Evolutionary conservation across 2,888 invertebrate species (phyloP), one percentile per base, ranked within the genome.

Genomic region (Leptinotarsa rubiginosa): DNA sequence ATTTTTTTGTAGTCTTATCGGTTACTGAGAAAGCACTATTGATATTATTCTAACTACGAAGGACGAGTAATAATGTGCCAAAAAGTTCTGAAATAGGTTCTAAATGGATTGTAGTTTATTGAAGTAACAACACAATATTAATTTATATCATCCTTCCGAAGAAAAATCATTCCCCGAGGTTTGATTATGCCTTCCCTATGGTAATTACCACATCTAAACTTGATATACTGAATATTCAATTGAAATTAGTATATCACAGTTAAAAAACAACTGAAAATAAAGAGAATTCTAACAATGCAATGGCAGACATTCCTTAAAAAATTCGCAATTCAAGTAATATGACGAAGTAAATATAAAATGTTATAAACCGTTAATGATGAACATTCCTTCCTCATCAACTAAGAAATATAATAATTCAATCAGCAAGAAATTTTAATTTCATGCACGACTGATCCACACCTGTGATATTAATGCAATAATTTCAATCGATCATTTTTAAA

Each of bases 401-500:
- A 4, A 56, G 56, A 56, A 56, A 56, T 56, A 56, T 56, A 50
- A 50, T 50, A 13, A 50, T 13, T 56, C 0, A 41, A 56, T 20
- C 15, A 56, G 22, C 56, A 22, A 56, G 25, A 56, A 56, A 25
- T 56, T 56, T 56, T 56, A 56, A 56, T 56, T 56, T 56, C 56
- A 56, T 56, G 56, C 56, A 56, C 22, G 56, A 56, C 56, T 22
- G 56, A 56, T 56, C 56, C 56, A 16, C 56, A 56, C 56, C 56
- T 56, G 56, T 22, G 56, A 13, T 22, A 56, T 56, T 56, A 56
- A 22, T 22, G 20, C 56, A 56, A 22, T 20, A 56, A 56, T 56
- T 56, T 56, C 56, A 56, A 56, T 56, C 56, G 56, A 56, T 56
- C 13, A 56, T 56, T 52, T 56, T 56, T 56, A 20, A 56, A 56